These are phyloP conservation scores for Hyposmocoma kahamanoa DNA, from an alignment of 1,140 invertebrate genomes.

Conservation along the genomic window DNA sequence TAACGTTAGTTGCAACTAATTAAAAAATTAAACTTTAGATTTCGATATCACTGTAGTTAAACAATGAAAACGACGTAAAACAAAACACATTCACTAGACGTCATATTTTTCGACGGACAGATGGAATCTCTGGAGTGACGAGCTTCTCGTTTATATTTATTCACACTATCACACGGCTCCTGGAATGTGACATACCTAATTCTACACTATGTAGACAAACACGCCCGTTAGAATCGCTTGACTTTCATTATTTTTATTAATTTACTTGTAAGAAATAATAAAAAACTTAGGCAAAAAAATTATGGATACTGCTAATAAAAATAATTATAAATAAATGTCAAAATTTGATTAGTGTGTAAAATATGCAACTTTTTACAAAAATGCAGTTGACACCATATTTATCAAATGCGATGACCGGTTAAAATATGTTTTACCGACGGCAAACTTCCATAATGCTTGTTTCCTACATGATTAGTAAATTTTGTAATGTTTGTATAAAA, in stretches of 20 bases:
- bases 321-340: no score
- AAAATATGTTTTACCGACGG: no score
- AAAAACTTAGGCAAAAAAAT: no score
- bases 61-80: background rate
- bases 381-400: no score
- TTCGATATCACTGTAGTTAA: background rate
- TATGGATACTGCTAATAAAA: no score
- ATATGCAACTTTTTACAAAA: no score
- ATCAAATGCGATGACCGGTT: no score
- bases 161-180: conserved; percentile 47
- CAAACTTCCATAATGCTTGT: no score
- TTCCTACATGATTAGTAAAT: no score
- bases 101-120: conserved; percentile 33
- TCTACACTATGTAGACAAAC: conserved; percentile 29
- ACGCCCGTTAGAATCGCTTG: conserved; percentile 27
- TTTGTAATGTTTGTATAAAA: background rate
- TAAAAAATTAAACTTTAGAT: background rate
- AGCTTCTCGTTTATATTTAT: conserved; percentile 51
- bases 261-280: no score
- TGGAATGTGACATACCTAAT: conserved; percentile 54
- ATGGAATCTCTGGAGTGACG: conserved; percentile 41
- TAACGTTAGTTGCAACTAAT: background rate
- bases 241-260: no score
- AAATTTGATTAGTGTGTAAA: no score
- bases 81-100: background rate